Percentiles rank a stretch among this genome's conserved stretches.
Conservation (phyloP, 1,140 invertebrate species). For the Odontomachus brunneus region DNA sequence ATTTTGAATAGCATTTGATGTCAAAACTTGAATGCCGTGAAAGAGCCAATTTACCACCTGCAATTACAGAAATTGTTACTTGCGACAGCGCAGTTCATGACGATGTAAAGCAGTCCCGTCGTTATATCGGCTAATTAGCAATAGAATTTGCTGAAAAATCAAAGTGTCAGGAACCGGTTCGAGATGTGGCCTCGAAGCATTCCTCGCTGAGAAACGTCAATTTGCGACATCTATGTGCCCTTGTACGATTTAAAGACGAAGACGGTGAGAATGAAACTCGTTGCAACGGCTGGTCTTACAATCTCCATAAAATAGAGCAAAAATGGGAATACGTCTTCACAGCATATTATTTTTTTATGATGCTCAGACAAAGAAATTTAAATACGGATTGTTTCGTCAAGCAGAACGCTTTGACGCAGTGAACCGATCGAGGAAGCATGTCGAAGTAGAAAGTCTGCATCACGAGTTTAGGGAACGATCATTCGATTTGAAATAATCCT, state of each 20-base stretch:
- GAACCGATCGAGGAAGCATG: neutral
- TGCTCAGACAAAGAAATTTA: neutral
- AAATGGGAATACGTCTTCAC: neutral
- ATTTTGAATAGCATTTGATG: neutral
- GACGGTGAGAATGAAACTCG: neutral
- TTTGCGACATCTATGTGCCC: neutral
- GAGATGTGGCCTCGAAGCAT: neutral
- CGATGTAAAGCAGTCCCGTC: neutral
- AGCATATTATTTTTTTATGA: too few relatives aligned
- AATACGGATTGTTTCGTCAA: neutral
- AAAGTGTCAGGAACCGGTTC: neutral
- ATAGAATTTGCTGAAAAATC: neutral
- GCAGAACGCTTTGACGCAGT: neutral
- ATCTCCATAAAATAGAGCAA: conserved; percentile 6
- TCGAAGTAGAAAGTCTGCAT: conserved; percentile 23
- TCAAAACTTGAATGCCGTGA: neutral
- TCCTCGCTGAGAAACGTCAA: neutral
- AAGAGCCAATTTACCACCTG: neutral
- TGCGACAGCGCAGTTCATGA: neutral
- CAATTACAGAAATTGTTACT: neutral
- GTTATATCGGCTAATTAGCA: neutral
- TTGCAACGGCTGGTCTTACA: neutral
- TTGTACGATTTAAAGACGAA: conserved; percentile 15
- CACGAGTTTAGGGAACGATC: neutral
- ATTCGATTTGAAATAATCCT: neutral